Evolutionary conservation across 2,797 vertebrate genomes (phyloP).

Genomic region (Brotogeris chrysoptera): DNA sequence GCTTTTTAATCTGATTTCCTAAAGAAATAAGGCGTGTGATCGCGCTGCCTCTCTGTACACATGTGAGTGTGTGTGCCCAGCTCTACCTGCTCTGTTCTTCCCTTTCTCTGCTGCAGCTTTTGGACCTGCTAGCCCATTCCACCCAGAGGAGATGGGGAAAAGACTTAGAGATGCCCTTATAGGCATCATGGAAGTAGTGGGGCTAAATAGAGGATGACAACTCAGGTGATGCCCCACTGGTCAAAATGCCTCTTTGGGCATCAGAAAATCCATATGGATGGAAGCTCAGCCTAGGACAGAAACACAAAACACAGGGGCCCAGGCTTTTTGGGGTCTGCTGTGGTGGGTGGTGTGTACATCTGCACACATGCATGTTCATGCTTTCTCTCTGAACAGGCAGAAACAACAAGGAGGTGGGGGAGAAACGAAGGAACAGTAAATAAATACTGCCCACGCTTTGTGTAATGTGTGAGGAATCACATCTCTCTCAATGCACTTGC

Average conservation of each 20-base stretch:
- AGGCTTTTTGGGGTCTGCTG: neutral
- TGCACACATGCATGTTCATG: neutral
- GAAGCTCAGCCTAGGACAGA: neutral
- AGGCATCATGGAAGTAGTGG: neutral
- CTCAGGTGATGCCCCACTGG: accelerated
- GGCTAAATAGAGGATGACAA: neutral
- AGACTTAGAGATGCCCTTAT: neutral
- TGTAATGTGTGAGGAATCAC: neutral
- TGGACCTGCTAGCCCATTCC: neutral
- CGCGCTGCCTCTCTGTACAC: accelerated
- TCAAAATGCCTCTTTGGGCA: neutral
- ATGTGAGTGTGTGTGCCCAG: neutral
- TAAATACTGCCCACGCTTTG: neutral
- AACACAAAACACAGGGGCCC: neutral
- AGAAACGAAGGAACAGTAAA: neutral
- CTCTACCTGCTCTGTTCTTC: neutral
- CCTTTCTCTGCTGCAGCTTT: neutral
- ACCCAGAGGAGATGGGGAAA: neutral
- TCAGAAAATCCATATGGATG: neutral
- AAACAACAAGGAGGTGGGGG: neutral
- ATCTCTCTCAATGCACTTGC: conserved; percentile 19
- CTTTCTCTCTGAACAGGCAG: neutral
- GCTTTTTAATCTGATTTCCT: conserved; percentile 26
- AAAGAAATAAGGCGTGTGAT: neutral
- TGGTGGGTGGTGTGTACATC: neutral